These are phyloP conservation scores for Notothenia rossii DNA, from an alignment of 2,113 vertebrate species.

Conservation along the genomic window DNA sequence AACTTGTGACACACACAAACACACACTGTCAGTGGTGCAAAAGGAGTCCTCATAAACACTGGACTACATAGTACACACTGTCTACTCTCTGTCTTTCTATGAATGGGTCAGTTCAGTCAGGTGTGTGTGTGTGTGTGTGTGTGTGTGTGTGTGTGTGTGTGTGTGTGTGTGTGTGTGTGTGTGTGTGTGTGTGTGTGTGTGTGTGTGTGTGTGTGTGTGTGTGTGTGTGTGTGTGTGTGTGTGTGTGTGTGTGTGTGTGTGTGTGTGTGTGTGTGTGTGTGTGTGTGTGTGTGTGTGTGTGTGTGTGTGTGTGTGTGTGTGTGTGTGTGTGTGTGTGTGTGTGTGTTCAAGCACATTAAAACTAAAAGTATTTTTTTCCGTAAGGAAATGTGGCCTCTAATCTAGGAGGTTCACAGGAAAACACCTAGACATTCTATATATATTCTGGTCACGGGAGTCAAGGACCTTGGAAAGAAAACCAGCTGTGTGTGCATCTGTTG, in stretches of 20 bases:
- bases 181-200: slow-evolving; percentile 19
- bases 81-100: slow-evolving; percentile 24
- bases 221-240: slow-evolving; percentile 16
- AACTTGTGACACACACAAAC: not conserved
- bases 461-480: not conserved
- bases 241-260: slow-evolving; percentile 15
- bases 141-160: slow-evolving; percentile 17
- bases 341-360: not conserved
- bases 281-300: slow-evolving; percentile 13
- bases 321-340: slow-evolving; percentile 14
- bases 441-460: not conserved
- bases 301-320: slow-evolving; percentile 19
- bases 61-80: slow-evolving; percentile 53
- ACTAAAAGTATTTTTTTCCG: not conserved
- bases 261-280: slow-evolving; percentile 17
- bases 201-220: slow-evolving; percentile 14
- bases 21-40: slow-evolving; percentile 2
- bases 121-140: slow-evolving; percentile 11
- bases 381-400: not conserved
- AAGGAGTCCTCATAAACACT: slow-evolving; percentile 31
- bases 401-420: not conserved
- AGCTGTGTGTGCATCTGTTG: slow-evolving; percentile 13
- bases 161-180: slow-evolving; percentile 13
- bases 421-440: not conserved
- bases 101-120: slow-evolving; percentile 62